Percentiles rank a stretch among this genome's conserved stretches.
Conservation (phyloP, 2,113 vertebrate species). For the Nestor notabilis region DNA sequence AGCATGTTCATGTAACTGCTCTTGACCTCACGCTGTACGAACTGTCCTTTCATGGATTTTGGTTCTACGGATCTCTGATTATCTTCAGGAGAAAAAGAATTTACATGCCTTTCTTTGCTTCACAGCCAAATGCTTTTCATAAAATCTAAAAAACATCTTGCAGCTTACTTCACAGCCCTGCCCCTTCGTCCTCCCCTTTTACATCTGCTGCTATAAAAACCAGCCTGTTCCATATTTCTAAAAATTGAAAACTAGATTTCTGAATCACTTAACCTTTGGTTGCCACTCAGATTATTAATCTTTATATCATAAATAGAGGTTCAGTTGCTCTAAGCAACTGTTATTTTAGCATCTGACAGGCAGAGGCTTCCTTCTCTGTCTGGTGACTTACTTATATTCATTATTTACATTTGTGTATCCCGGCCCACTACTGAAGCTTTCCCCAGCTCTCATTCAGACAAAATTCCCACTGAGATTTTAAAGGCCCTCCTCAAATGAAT, state of each 20-base stretch:
- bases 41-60: background rate
- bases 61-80: background rate
- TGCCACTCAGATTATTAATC: conserved; percentile 31
- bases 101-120: background rate
- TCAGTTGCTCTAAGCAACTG: conserved; percentile 28
- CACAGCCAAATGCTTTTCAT: conserved; percentile 27
- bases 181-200: conserved; percentile 27
- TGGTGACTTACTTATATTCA: conserved; percentile 9
- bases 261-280: conserved; percentile 59
- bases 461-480: conserved; percentile 16
- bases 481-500: background rate
- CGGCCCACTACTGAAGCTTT: background rate
- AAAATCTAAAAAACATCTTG: conserved; percentile 6
- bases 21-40: background rate
- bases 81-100: background rate
- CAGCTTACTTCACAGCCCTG: conserved; percentile 15
- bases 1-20: background rate
- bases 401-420: conserved; percentile 6
- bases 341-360: conserved; percentile 40
- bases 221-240: conserved; percentile 34
- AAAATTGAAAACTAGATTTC: conserved; percentile 23
- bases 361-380: background rate
- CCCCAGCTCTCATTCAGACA: conserved; percentile 13
- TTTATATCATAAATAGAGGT: conserved; percentile 19
- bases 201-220: conserved; percentile 29